Evolutionary conservation across 2,113 vertebrate genomes (phyloP).

Genomic region (Cynoglossus semilaevis): DNA sequence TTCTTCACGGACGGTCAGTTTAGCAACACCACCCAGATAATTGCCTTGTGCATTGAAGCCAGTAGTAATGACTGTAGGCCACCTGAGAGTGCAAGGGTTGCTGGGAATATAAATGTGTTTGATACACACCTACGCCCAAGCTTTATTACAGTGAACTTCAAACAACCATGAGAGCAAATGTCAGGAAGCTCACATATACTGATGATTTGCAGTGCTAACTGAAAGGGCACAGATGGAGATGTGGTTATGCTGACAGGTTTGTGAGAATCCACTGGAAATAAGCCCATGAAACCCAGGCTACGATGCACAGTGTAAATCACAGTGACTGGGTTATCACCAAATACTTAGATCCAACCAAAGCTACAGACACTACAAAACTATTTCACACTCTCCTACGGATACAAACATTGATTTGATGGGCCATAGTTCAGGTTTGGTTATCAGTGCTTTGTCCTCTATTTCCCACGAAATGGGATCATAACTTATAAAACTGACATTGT

Average conservation of each 20-base stretch:
- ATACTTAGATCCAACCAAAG: no score
- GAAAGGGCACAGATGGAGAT: not conserved
- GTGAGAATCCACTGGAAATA: slow-evolving; percentile 6
- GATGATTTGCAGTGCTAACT: slow-evolving; percentile 26
- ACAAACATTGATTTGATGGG: no score
- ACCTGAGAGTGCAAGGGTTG: not conserved
- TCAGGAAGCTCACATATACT: slow-evolving; percentile 3
- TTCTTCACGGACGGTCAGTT: slow-evolving; percentile 14
- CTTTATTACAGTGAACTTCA: slow-evolving; percentile 11
- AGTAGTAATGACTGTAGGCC: not conserved
- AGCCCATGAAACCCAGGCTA: slow-evolving; percentile 13
- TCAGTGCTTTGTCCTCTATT: no score
- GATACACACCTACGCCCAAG: not conserved
- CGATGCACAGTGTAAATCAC: slow-evolving; percentile 13
- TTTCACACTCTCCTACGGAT: no score
- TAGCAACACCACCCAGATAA: not conserved
- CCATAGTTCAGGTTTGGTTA: no score
- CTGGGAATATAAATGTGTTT: slow-evolving; percentile 12
- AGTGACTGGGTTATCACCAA: not conserved
- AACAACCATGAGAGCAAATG: not conserved
- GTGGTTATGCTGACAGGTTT: slow-evolving; percentile 13
- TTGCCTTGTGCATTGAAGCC: not conserved
- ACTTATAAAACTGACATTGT: no score
- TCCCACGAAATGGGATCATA: no score
- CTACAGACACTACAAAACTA: no score